Evolutionary conservation across 2,113 vertebrate species (phyloP), one percentile per base, ranked within the genome.

Genomic region (Megaleporinus macrocephalus): DNA sequence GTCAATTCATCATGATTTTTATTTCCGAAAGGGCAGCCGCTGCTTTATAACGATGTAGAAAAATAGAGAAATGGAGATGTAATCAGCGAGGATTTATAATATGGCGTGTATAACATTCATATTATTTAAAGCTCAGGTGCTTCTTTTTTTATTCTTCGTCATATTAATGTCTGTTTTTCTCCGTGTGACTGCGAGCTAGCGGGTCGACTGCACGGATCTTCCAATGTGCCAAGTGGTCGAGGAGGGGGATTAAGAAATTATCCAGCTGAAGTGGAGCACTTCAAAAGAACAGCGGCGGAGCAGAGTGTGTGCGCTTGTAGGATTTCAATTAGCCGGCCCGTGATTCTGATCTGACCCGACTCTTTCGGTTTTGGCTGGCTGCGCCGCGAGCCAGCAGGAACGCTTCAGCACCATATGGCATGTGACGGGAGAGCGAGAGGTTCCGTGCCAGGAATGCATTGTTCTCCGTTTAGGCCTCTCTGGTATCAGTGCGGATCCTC

Each of bases 241-340:
- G 79, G 80, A 83, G 80, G 41, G 26, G 80, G 87, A 86, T 89
- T 89, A 88, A 78, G 81, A 73, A 85, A 88, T 87, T 84, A 84
- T 79, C 73, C 78, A 83, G 74, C 77, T 87, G 85, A 85, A 81
- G 79, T 14, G 61, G 36, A 83, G 82, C 84, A 86, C 89, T 88
- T 88, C 87, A 86, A 87, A 89, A 78, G 80, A 81, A 83, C 53
- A 81, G 44, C 62, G 59, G 18, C 20, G 79, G 84, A 87, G 85
- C 79, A 87, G 82, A 63, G 59, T 78, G 78, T 63, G 57, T 82
- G 78, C 77, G 83, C 71, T 62, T 80, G 72, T 49, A 78, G 85
- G 80, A 73, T 88, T 88, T 83, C 84, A 85, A 84, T 83, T 82
- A 77, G 72, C 41, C 27, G 62, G 82, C 47, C 68, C 65, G 65